Base-by-base conservation (phyloP, 2,113 vertebrate genomes). In the Hippolais icterina region DNA sequence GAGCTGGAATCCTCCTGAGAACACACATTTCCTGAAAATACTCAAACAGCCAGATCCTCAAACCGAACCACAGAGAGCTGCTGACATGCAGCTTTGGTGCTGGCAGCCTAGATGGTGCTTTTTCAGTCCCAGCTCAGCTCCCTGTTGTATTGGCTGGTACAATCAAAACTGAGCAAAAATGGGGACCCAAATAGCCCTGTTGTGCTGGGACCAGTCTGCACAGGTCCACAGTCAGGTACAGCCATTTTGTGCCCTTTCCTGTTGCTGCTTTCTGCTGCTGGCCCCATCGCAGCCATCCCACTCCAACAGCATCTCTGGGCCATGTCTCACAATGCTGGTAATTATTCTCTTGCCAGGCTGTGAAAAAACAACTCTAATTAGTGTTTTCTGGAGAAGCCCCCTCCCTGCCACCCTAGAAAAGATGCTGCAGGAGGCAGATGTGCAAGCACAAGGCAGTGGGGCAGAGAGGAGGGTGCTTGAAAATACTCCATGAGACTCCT, bases 331-430 rank as follows among this genome's bases (percentile, higher is more conserved):
- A 65, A 65, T 2, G 3, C 52, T 35, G 28, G 35, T 13, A 69
- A 66, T 37, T 83, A 89, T 79, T 87, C 72, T 78, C 71, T 87
- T 57, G 39, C 74, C 39, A 90, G 97, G 90, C 97, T 97, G 98
- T 28, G 75, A 97, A 98, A 97, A 98, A 97, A 70, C 93, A 95
- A 83, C 97, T 94, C 49, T 82, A 90, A 97, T 95, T 53, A 87
- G 87, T 41, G 33, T 56, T 49, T 96, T 91, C 63, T 91, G 70
- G 75, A 91, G 75, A 87, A 87, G 28, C 0, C 15, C 6, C 13
- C 44, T 83, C 33, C 35, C 44, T 63, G 33, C 37, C 82, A 79
- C 39, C 54, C 49, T 47, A 64, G 85, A 47, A 94, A 81, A 66
- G 76, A 85, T 74, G 76, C 63, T 13, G 29, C 12, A 64, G 46